These are phyloP conservation scores for Cryptocheilus praepositus DNA, from an alignment of 2,888 invertebrate species.

Conservation along the genomic window DNA sequence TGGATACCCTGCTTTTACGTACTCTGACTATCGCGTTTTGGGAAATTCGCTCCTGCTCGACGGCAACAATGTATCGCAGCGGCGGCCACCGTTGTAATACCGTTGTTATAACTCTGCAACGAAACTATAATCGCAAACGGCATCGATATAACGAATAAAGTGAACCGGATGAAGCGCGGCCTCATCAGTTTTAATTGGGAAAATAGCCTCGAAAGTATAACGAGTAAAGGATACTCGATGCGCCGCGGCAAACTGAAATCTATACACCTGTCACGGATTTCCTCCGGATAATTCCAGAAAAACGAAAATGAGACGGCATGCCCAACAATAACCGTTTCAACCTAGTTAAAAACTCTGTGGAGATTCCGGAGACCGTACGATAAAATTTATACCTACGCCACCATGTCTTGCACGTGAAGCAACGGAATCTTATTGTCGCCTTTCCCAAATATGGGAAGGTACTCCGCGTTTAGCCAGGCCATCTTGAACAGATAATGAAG, in stretches of 20 bases:
- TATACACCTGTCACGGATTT: no score
- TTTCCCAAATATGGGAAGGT: conserved; percentile 78
- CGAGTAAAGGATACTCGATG: no score
- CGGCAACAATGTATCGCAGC: conserved; percentile 80
- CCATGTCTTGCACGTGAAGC: conserved; percentile 80
- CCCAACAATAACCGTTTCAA: no score
- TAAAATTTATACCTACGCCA: conserved; percentile 70
- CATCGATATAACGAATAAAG: no score
- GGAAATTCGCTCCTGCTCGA: conserved; percentile 78
- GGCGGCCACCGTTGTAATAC: conserved; percentile 77
- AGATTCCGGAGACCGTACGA: background rate
- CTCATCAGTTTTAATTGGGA: no score
- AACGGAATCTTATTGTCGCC: conserved; percentile 80
- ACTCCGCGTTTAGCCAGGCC: conserved; percentile 80
- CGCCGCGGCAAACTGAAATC: no score
- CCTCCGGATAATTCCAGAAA: no score
- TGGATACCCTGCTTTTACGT: background rate
- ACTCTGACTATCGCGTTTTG: conserved; percentile 77
- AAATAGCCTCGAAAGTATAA: no score
- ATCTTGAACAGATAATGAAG: conserved; percentile 81
- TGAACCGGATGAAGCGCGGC: no score
- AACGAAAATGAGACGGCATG: no score
- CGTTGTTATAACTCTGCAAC: conserved; percentile 71
- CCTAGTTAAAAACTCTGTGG: background rate
- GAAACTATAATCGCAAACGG: no score